These are phyloP conservation scores for Heterohyrax brucei DNA, from an alignment of 2,797 vertebrate species.

Conservation along the genomic window DNA sequence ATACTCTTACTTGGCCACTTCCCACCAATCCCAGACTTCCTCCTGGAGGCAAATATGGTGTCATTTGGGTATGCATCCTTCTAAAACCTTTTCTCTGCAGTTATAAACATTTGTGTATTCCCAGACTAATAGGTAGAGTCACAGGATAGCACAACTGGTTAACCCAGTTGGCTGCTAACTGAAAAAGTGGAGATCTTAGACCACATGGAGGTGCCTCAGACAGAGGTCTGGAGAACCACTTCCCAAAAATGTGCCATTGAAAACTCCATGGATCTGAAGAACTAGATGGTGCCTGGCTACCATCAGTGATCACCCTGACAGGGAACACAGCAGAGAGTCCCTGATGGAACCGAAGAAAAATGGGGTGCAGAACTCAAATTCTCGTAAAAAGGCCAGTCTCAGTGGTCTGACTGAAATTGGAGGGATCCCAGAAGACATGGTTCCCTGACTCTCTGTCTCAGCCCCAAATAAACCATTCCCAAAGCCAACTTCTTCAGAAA, in stretches of 20 bases:
- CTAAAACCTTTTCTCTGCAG: not conserved
- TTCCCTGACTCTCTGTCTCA: no score
- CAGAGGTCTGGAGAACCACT: not conserved
- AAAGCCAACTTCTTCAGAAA: no score
- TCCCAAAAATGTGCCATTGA: not conserved
- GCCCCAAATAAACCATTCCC: no score
- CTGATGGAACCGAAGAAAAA: no score
- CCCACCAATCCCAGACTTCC: not conserved
- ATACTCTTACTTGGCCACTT: not conserved
- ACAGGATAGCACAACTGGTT: not conserved
- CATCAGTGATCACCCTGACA: no score
- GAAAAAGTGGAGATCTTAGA: not conserved
- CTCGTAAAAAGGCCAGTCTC: no score
- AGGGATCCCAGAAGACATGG: no score
- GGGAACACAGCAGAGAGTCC: no score
- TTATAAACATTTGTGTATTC: not conserved
- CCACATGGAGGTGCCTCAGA: not conserved
- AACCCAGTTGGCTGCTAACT: not conserved
- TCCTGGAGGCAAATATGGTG: not conserved
- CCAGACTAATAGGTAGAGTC: not conserved
- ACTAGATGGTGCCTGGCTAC: no score
- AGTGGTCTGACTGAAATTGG: no score
- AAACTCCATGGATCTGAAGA: not conserved
- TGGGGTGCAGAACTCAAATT: no score
- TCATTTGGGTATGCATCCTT: not conserved